A percentile compares a stretch with the other conserved stretches of the same genome.
These are phyloP conservation scores for Ennomos quercinarius DNA, from an alignment of 2,888 invertebrate genomes.

Conservation along the genomic window DNA sequence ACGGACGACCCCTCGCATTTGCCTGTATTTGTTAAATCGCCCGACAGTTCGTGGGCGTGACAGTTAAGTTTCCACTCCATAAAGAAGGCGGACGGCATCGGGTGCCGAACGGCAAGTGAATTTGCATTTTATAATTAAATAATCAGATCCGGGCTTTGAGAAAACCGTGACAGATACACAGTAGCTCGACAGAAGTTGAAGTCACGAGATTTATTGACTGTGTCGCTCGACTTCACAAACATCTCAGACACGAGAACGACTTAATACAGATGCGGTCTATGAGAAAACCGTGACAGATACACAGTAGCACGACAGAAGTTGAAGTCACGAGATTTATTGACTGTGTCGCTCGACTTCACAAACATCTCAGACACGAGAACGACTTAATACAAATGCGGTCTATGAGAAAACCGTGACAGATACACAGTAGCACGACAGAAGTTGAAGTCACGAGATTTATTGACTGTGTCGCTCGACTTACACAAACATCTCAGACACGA, in stretches of 20 bases:
- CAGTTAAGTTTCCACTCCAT: slow-evolving; percentile 74
- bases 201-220: too few species aligned
- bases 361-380: too few species aligned
- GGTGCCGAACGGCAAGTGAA: slow-evolving; percentile 51
- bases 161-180: slow-evolving; percentile 30
- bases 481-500: too few species aligned
- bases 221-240: too few species aligned
- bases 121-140: slow-evolving; percentile 85
- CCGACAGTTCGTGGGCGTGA: slow-evolving; percentile 45
- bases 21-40: slow-evolving; percentile 43
- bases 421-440: slow-evolving; percentile 18
- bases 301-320: slow-evolving; percentile 22
- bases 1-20: slow-evolving; percentile 26
- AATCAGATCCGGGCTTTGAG: slow-evolving; percentile 61
- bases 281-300: slow-evolving; percentile 32
- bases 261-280: slow-evolving; percentile 57
- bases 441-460: slow-evolving; percentile 3
- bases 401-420: slow-evolving; percentile 34
- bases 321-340: background rate
- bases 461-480: too few species aligned
- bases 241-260: too few species aligned
- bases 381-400: slow-evolving; percentile 55
- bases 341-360: too few species aligned
- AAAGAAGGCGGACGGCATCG: slow-evolving; percentile 72
- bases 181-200: slow-evolving; percentile 15